Percentiles rank a stretch among this genome's conserved stretches.
Evolutionary conservation across 2,113 vertebrate species (phyloP).

Genomic region (Cranoglanis bouderius): DNA sequence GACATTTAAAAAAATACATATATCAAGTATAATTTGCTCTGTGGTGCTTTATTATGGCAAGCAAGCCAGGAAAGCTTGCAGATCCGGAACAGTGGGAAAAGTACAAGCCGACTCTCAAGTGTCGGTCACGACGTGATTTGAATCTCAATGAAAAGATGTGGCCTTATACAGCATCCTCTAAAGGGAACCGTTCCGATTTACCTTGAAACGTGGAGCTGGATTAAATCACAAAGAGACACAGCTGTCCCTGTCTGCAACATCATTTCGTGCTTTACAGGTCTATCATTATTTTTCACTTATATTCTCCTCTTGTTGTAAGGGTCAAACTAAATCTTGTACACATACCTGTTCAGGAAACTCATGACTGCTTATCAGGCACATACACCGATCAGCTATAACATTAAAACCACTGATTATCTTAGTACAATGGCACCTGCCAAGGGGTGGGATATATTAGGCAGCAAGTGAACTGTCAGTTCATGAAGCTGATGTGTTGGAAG

Average conservation of each 20-base stretch:
- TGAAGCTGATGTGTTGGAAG: no score
- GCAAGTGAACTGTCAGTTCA: no score
- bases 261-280: neutral
- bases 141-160: conserved; percentile 41
- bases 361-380: neutral
- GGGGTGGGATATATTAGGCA: no score
- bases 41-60: neutral
- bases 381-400: no score
- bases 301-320: neutral
- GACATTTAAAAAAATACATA: neutral
- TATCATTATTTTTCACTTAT: neutral
- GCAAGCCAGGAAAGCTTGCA: neutral
- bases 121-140: conserved; percentile 37
- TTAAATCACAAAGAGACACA: conserved; percentile 25
- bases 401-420: no score
- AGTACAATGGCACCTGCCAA: no score
- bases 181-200: conserved; percentile 28
- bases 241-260: neutral
- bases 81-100: conserved; percentile 11
- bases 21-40: neutral
- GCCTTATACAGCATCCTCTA: neutral
- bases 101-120: conserved; percentile 14
- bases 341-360: neutral
- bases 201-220: conserved; percentile 1
- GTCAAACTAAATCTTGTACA: neutral